Evolutionary conservation across 2,797 vertebrate species (phyloP).

Genomic region (Odontamblyopus rebecca): DNA sequence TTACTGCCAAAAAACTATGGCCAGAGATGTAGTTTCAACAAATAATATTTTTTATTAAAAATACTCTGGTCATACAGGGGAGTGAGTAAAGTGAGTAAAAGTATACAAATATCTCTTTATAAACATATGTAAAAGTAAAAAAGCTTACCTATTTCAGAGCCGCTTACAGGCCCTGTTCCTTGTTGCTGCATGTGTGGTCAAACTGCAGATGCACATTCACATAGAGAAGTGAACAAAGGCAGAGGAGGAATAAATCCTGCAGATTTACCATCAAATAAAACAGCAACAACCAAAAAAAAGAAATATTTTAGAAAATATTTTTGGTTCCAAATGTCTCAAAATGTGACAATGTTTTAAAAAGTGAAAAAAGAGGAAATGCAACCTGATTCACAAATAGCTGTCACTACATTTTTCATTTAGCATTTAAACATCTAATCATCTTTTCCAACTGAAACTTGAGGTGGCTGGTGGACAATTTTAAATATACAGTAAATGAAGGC

Average conservation of each 20-base stretch:
- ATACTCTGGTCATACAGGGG: not conserved
- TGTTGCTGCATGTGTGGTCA: slow-evolving; percentile 56
- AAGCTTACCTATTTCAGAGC: slow-evolving; percentile 12
- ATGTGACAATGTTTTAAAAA: not conserved
- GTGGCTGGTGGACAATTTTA: not conserved
- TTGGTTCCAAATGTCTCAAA: slow-evolving; percentile 10
- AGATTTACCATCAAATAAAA: slow-evolving; percentile 51
- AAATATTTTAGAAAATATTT: no score
- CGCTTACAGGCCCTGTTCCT: slow-evolving; percentile 28
- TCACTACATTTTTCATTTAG: not conserved
- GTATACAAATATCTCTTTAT: not conserved
- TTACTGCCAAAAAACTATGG: not conserved
- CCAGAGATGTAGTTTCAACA: not conserved
- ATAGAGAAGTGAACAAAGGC: slow-evolving; percentile 57
- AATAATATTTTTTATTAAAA: not conserved
- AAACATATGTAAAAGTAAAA: not conserved
- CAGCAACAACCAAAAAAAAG: slow-evolving; percentile 32
- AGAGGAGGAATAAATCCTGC: slow-evolving; percentile 31
- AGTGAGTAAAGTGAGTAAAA: not conserved
- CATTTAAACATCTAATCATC: not conserved
- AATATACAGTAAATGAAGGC: not conserved
- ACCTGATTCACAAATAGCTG: not conserved
- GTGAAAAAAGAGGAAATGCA: not conserved
- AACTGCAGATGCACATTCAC: slow-evolving; percentile 68
- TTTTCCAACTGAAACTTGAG: not conserved